Evolutionary conservation across 2,113 vertebrate species (phyloP), one percentile per base, ranked within the genome.

Genomic region (Chloroceryle aenea): DNA sequence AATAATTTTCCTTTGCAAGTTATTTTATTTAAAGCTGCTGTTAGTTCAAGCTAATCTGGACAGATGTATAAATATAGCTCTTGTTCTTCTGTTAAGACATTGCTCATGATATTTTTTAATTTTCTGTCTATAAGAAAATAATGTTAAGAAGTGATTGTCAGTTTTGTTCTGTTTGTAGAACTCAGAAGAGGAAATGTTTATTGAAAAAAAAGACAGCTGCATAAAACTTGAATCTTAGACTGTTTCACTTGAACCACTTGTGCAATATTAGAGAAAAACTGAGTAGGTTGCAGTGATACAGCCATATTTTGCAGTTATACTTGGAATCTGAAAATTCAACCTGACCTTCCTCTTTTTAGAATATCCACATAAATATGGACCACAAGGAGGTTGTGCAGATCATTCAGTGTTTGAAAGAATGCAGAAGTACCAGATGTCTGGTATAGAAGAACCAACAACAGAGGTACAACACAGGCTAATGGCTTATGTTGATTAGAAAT

Each of bases 351-450:
- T 96, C 94, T 40, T 96, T 97, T 80, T 96, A 99, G 99, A 98
- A 95, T 99, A 99, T 95, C 99, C 99, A 25, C 99, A 99, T 97
- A 99, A 99, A 97, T 99, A 99, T 26, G 99, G 99, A 86, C 98
- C 99, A 61, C 98, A 99, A 96, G 99, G 99, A 87, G 99, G 99
- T 90, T 99, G 99, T 97, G 99, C 99, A 64, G 99, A 99, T 96
- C 98, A 98, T 95, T 98, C 99, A 1, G 99, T 99, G 45, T 99
- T 99, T 96, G 98, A 99, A 96, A 99, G 97, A 96, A 99, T 99
- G 99, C 99, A 97, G 96, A 99, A 98, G 86, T 99, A 99, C 96
- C 99, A 99, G 96, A 97, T 97, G 96, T 98, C 98, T n/a, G 98
- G 97, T 48, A 38, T 98, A 47, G 98, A 98, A 89, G 97, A 98